Conservation (phyloP, 2,113 vertebrate genomes). For the Lampris megalopsis region DNA sequence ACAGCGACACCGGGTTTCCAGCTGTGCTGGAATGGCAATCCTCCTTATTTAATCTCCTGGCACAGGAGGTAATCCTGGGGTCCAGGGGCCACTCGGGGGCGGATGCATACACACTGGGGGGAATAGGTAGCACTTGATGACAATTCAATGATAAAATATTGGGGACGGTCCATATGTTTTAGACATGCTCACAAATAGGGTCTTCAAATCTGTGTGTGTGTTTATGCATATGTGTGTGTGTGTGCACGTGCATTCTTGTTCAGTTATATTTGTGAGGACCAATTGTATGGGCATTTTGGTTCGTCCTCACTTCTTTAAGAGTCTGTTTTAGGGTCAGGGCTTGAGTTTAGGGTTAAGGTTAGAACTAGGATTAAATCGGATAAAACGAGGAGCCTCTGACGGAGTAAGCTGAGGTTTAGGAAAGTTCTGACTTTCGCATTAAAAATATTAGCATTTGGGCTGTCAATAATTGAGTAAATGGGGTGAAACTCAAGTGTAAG, state of each 20-base stretch:
- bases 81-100: slow-evolving; percentile 19
- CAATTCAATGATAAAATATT: slow-evolving; percentile 28
- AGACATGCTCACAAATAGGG: neutral
- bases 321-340: too few relatives aligned
- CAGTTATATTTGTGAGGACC: too few relatives aligned
- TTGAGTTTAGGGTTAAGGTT: too few relatives aligned
- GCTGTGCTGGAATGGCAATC: slow-evolving; percentile 70
- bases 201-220: neutral
- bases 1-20: slow-evolving; percentile 48
- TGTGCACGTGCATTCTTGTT: neutral
- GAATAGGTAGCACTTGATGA: slow-evolving; percentile 15
- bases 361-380: neutral
- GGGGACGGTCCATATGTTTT: slow-evolving; percentile 14
- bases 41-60: slow-evolving; percentile 61
- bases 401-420: neutral
- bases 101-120: neutral
- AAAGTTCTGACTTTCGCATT: neutral
- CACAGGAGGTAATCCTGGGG: slow-evolving; percentile 34
- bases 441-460: too few relatives aligned
- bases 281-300: too few relatives aligned
- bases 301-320: too few relatives aligned
- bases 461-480: too few relatives aligned
- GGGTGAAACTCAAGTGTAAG: too few relatives aligned
- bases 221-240: neutral
- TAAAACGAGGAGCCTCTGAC: neutral